Conservation (phyloP, 2,113 vertebrate genomes). For the Micronycteris hirsuta region DNA sequence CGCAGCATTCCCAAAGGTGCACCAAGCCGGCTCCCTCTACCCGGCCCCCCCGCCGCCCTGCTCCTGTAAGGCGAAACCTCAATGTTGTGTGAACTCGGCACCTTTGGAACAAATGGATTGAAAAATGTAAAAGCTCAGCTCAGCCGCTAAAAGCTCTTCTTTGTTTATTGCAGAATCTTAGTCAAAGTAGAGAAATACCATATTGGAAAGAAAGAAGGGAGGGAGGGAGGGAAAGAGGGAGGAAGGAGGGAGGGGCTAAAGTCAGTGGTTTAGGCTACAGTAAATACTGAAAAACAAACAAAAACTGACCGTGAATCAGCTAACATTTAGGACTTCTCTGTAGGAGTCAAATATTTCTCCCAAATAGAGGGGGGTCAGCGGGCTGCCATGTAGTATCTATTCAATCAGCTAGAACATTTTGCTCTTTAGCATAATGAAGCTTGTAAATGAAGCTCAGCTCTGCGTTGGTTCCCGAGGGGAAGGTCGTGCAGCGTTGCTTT, state of each 20-base stretch:
- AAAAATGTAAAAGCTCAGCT: not conserved
- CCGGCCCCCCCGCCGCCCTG: not conserved
- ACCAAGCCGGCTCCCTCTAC: not conserved
- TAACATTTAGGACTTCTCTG: conserved; percentile 46
- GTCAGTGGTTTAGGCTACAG: not conserved
- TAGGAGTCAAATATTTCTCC: conserved; percentile 44
- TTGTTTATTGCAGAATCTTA: not conserved
- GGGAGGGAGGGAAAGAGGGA: too few relatives aligned
- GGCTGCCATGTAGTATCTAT: not conserved
- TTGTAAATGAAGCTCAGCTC: conserved; percentile 26
- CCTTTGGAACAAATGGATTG: not conserved
- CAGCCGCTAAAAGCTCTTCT: not conserved
- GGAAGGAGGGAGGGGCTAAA: not conserved
- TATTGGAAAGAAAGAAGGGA: not conserved
- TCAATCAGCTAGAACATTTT: conserved; percentile 53
- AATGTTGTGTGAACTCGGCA: not conserved
- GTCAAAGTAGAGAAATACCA: not conserved
- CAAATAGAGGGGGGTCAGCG: conserved; percentile 17
- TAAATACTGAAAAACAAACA: not conserved
- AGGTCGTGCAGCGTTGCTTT: not conserved
- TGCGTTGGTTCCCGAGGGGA: conserved; percentile 19
- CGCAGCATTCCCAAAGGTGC: not conserved
- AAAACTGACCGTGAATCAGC: not conserved
- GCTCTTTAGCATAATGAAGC: conserved; percentile 26
- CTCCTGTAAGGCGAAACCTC: not conserved